Conservation (phyloP, 2,797 vertebrate species). For the Monodelphis domestica region DNA sequence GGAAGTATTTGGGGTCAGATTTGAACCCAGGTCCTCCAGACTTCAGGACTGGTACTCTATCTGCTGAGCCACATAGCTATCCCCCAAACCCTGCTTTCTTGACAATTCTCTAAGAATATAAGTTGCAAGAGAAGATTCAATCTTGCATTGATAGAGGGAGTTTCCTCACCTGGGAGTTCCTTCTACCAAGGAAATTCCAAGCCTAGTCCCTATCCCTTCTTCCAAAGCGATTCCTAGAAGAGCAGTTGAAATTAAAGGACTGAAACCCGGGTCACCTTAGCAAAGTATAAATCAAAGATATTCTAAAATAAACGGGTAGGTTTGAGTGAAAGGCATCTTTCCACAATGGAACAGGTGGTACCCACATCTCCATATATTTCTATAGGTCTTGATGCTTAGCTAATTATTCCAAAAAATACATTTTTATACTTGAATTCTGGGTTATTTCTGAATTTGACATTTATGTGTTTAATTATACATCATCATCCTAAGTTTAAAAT, state of each 20-base stretch:
- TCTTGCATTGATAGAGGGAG: neutral
- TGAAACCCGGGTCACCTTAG: neutral
- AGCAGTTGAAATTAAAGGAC: neutral
- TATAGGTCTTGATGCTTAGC: constrained; percentile 29
- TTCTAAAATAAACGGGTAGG: constrained; percentile 20
- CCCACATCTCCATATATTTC: constrained; percentile 13
- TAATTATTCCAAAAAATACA: constrained; percentile 60
- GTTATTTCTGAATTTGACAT: constrained; percentile 63
- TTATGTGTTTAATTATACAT: constrained; percentile 55
- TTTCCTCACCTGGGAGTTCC: neutral
- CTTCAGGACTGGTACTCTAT: no score
- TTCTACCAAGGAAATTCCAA: neutral
- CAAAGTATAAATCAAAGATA: neutral
- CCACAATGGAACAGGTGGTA: constrained; percentile 52
- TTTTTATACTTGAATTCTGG: constrained; percentile 54
- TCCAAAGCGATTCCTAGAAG: neutral
- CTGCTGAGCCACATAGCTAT: no score
- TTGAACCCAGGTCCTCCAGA: no score
- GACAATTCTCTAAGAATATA: neutral
- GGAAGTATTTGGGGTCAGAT: no score
- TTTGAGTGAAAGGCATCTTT: constrained; percentile 37
- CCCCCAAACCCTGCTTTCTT: neutral
- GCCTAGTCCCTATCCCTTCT: no score
- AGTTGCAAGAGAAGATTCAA: neutral
- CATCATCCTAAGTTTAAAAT: constrained; percentile 54